Base-by-base conservation (phyloP, 1,140 invertebrate genomes). In the Phymorhynchus buccinoides region DNA sequence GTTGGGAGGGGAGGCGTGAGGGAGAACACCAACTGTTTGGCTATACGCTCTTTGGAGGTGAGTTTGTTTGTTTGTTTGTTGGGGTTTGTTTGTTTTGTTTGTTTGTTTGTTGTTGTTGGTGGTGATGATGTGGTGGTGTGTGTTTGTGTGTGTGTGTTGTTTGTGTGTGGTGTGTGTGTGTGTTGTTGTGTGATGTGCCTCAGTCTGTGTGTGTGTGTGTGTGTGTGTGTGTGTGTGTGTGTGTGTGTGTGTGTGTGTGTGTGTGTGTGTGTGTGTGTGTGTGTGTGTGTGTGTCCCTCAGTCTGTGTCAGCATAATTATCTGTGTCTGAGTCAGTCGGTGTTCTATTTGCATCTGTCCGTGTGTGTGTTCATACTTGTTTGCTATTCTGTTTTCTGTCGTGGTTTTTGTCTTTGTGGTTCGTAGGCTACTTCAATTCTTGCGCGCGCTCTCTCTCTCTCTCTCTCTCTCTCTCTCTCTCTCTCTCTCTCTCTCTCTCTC, bases 11-110 rank as follows among this genome's bases (percentile, higher is more conserved):
- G 22, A 7, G 22, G 77, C 6, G 79, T 88, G 39, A 87, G 87
- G 75, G 92, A 92, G 85, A 89, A 91, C 75, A 92, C 90, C 35
- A 91, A 91, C 84, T 93, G 92, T 82, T 68, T 91, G 37, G 88
- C 92, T n/a, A 87, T 88, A 0, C 88, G 89, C 12, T 90, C 91
- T 4, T 88, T 93, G 68, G 88, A 89, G 89, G 92, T 93, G 85
- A 88, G 88, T 86, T 52, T 52, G 44, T 32, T 27, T 37, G 37
- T 42, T 4, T 78, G 35, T 37, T 16, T 16, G 71, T 66, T 66
- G 62, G 62, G n/a, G n/a, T 22, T 52, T 52, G 18, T 66, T 30
- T 7, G 62, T 66, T 73, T 32, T 73, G 71, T 73, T 32, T 73
- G 75, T 78, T 27, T 78, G 22, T 78, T 16, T 78, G 37, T 78